phyloP scores from a whole-genome alignment of 2,888 invertebrate species.

The Sinhomidia bicolor region DNA sequence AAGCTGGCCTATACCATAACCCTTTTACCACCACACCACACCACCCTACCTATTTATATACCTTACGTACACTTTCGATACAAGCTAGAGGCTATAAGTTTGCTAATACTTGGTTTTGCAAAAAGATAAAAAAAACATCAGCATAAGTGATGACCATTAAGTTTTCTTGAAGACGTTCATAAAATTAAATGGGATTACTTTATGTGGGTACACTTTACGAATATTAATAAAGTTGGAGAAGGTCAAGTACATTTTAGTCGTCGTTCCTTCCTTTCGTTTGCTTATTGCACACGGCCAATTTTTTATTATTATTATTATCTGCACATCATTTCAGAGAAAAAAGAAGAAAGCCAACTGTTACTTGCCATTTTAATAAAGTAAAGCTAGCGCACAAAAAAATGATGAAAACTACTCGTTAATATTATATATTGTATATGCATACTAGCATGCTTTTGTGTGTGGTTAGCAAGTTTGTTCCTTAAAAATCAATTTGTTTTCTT shows the following conservation, averaged over 20 bases:
- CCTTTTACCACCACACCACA: conserved; percentile 14
- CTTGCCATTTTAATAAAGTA: neutral
- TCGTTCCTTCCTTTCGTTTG: neutral
- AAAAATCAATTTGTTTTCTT: conserved; percentile 75
- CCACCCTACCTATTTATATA: neutral
- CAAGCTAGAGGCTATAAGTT: conserved; percentile 28
- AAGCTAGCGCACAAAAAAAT: conserved; percentile 7
- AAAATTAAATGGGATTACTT: conserved; percentile 69
- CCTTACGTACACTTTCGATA: too few species aligned
- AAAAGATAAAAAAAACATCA: neutral
- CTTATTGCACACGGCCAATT: conserved; percentile 27
- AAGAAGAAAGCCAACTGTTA: conserved; percentile 33
- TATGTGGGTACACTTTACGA: conserved; percentile 56
- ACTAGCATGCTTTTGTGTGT: conserved; percentile 27
- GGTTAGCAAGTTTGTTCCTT: conserved; percentile 31
- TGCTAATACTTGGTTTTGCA: conserved; percentile 22
- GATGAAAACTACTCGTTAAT: neutral
- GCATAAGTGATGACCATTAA: conserved; percentile 40
- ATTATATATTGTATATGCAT: too few species aligned
- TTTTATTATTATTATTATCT: neutral
- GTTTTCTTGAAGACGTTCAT: conserved; percentile 55
- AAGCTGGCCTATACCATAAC: conserved; percentile 2
- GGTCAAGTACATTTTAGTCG: conserved; percentile 71
- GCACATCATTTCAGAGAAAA: neutral
- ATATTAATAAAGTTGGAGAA: conserved; percentile 76